A percentile compares a stretch with the other conserved stretches of the same genome.
Conservation (phyloP, 2,797 vertebrate genomes). For the Siniperca scherzeri region DNA sequence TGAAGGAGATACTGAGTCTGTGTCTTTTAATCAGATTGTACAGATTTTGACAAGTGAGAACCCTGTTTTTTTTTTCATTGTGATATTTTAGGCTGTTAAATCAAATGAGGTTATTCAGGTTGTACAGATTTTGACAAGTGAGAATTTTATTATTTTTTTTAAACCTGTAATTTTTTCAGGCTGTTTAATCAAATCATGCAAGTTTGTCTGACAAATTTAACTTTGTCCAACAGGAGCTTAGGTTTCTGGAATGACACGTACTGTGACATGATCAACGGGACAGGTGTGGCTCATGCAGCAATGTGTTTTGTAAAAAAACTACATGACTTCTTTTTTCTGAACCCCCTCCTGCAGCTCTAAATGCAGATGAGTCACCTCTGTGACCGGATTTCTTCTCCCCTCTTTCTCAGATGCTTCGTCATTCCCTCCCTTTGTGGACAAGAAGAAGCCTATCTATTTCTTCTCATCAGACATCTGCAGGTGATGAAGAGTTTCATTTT, state of each 20-base stretch:
- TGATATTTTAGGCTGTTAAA: background rate
- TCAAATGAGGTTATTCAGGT: background rate
- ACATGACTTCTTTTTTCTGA: background rate
- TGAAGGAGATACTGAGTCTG: background rate
- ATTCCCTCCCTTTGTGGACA: constrained; percentile 91
- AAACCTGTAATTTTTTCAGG: background rate
- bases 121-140: background rate
- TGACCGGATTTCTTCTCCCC: constrained; percentile 6
- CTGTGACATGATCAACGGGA: constrained; percentile 95
- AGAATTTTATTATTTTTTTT: background rate
- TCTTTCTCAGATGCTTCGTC: constrained; percentile 90
- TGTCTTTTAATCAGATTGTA: background rate
- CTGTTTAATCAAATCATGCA: background rate
- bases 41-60: constrained; percentile 4
- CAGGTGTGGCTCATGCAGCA: constrained; percentile 85
- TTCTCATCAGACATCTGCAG: constrained; percentile 97
- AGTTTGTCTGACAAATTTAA: background rate
- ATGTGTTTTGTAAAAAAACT: background rate
- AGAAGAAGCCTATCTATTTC: constrained; percentile 85
- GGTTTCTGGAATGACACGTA: constrained; percentile 86
- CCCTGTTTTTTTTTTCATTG: no score
- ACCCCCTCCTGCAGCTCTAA: background rate
- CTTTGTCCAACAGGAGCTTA: constrained; percentile 72
- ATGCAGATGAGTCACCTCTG: background rate
- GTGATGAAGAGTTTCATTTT: constrained; percentile 76